Base-by-base conservation (phyloP, 92 coral and sea anemone species). In the Epizoanthus scotinus region DNA sequence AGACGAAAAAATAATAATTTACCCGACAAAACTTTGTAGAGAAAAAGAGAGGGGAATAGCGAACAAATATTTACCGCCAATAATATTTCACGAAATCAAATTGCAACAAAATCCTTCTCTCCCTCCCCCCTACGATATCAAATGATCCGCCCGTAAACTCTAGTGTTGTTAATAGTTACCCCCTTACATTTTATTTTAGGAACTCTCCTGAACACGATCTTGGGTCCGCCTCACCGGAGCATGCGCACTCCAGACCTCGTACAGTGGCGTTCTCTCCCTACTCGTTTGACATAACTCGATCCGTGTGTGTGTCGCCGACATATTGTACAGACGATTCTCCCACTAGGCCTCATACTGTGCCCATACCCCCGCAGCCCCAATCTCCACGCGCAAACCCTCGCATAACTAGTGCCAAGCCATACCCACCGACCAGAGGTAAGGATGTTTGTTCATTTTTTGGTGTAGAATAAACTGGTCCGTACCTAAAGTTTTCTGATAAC, bases 331-430 rank as follows among this genome's bases (percentile, higher is more conserved):
- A 38, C 6, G 85, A 73, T 49, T 57, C 61, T 55, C 52, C 47
- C 0, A 25, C 87, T 34, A 78, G 98, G 85, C 98, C 98, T 56
- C 89, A 90, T 34, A 95, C 98, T 12, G 98, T 92, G 26, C 90
- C 94, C 61, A 68, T 95, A 61, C 98, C 98, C 50, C 95, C 94
- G 55, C 86, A 91, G 84, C 92, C 97, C 73, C 94, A 95, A 84
- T 88, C 94, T 58, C 95, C 91, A 6, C 82, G 91, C 60, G 98
- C 98, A 64, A 89, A 95, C 79, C 98, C 98, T 77, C 85, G 98
- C 77, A 95, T 95, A 27, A 95, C 98, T 21, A 95, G 95, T 67
- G 98, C 94, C 18, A 95, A 84, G 82, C 91, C 93, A 29, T 85
- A 87, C 15, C 95, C 94, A 9, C 90, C 91, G 9, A 80, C 85